Base-by-base conservation (phyloP, 1,140 invertebrate species). In the Zeugodacus cucurbitae region DNA sequence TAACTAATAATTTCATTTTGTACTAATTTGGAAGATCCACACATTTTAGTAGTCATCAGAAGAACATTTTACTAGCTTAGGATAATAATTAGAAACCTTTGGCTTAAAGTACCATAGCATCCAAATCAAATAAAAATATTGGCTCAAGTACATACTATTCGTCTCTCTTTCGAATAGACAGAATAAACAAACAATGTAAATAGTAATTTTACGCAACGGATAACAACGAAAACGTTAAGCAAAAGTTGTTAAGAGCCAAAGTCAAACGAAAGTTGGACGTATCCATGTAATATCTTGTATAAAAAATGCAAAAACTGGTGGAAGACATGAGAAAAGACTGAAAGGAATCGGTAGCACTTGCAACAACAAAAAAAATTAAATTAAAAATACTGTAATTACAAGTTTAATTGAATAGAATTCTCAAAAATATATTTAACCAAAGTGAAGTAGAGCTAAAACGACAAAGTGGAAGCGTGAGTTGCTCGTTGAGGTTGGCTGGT, bases 251-350 rank as follows among this genome's bases (percentile, higher is more conserved):
- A 91, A 92, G 91, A 91, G 87, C 86, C 91, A 90, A 92, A 92
- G 91, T 92, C 91, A 92, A 92, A 92, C 92, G 90, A 91, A 91
- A 92, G 90, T 89, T 89, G 88, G 86, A 91, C 91, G 90, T 89
- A 90, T 91, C 89, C 88, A 89, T 90, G 88, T 89, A 89, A 90
- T n/a, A 70, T 86, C 67, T 10, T 3, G 20, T 4, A 37, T 20
- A 82, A 37, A 34, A 41, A 48, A 1, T 3, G 6, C 7, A 3
- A 17, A 34, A 48, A 82, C 26, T 48, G 26, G 14, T 4, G 26
- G 58, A 74, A 67, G 64, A 62, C 58, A 86, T 57, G 32, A 86
- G 29, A 86, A 37, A 32, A 22, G 22, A 2, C 70, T 14, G 10
- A 48, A 67, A 1, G 37, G 29, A 22, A 74, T 44, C 74, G 22